Evolutionary conservation across 2,888 invertebrate genomes (phyloP), one percentile per base, ranked within the genome.

Genomic region (Dimorphilus gyrociliatus): DNA sequence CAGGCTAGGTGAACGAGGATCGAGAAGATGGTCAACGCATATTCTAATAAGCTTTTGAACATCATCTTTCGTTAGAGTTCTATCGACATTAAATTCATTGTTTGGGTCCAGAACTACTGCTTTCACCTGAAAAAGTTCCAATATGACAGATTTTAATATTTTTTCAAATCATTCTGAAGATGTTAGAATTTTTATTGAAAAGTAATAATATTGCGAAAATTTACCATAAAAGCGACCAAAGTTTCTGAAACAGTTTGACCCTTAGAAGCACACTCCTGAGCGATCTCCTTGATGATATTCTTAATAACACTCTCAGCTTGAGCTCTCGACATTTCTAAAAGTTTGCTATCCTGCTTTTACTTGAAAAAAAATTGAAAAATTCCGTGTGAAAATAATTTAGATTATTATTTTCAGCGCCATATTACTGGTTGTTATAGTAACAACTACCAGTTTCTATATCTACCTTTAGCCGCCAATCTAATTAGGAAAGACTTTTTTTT

Each of bases 221-320:
- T 36, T 39, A 61, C 62, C 57, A 63, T 63, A 37, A 63, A 63
- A 13, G 63, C 62, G 3, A 60, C 62, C 16, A 63, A 45, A 17
- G 61, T 61, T 38, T 63, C 62, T 25, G 61, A 60, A n/a, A 63
- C 61, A 19, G 56, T 55, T 36, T 60, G 58, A 7, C 60, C 60
- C 33, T 60, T 59, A 35, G 51, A 48, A 10, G 56, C 55, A 53
- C 63, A 63, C 51, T 63, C 58, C 39, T 59, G 60, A 16, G 56
- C 55, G 31, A 63, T 63, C 41, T 63, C 62, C 19, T 59, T 32
- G 23, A 63, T 62, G 28, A 63, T 61, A 34, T 61, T 63, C 38
- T 60, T 63, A 5, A 63, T 62, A 10, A 63, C 59, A 44, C 56
- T 58, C 39, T 63, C 62, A 27, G 62, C 60, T 41, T 62, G 60